These are phyloP conservation scores for Saiga tatarica DNA, from an alignment of 2,113 vertebrate species.

Conservation along the genomic window DNA sequence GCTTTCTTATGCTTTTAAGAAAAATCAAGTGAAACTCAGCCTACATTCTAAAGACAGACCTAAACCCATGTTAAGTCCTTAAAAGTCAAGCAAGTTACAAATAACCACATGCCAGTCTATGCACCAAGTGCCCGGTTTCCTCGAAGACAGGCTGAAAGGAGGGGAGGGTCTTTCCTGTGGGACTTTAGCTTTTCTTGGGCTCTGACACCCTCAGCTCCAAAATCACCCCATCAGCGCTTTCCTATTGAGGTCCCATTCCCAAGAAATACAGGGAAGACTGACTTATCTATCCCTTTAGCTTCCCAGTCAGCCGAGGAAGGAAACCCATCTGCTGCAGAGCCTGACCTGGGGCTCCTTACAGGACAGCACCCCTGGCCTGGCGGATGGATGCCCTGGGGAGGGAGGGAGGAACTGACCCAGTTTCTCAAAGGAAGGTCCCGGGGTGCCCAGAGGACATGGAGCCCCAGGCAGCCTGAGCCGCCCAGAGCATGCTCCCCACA, in stretches of 20 bases:
- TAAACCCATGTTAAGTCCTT: background rate
- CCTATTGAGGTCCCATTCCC: background rate
- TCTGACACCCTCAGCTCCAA: background rate
- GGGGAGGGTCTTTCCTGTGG: rapidly evolving
- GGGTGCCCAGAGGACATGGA: background rate
- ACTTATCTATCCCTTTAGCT: background rate
- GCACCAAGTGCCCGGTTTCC: background rate
- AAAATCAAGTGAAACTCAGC: background rate
- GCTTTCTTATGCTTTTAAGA: background rate
- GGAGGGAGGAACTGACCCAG: background rate
- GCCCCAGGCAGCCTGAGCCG: too few species aligned
- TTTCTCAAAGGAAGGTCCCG: too few species aligned
- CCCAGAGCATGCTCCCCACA: background rate
- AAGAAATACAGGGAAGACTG: background rate
- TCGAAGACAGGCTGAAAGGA: background rate
- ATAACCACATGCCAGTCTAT: background rate
- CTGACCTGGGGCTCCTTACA: background rate
- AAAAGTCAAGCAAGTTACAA: background rate
- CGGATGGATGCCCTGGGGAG: background rate
- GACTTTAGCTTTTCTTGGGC: background rate
- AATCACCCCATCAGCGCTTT: background rate
- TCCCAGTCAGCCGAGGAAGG: background rate
- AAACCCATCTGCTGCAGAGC: background rate
- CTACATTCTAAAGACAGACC: background rate
- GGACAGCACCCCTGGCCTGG: background rate